Base-by-base conservation (phyloP, 2,888 invertebrate species). In the Chrysolina oricalcia region DNA sequence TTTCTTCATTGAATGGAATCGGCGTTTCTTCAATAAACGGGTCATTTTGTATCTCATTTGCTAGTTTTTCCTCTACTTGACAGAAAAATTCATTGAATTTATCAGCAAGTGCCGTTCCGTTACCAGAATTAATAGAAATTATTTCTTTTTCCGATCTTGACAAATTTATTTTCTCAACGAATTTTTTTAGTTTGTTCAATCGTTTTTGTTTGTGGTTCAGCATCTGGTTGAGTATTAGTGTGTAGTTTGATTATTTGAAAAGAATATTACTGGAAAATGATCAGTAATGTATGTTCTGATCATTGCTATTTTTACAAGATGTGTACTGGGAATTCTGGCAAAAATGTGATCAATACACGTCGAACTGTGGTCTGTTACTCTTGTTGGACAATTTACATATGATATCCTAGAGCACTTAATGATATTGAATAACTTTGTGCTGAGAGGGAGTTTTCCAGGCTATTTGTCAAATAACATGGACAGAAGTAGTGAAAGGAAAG, bases 21-120 rank as follows among this genome's bases (percentile, higher is more conserved):
- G 62, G 35, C 3, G 27, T 63, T 35, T 63, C 59, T 35, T n/a
- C 63, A 40, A 63, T 27, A 5, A 27, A 35, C 13, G 63, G 63
- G 35, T 63, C 63, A 63, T 63, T 40, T 63, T 35, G 11, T 63
- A 63, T 63, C 40, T 63, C 63, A 40, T 35, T 35, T 63, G 63
- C 40, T 2, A 63, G 63, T 17, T 63, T 35, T 63, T 63, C n/a
- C 35, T 40, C 63, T 40, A 63, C 35, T 63, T 63, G 1, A 63
- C 27, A 40, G n/a, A 63, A 27, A 35, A 63, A 35, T 10, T 63
- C 35, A 63, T 63, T 35, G 35, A 63, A 63, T 63, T 23, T 35
- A 35, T 35, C n/a, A 15, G 63, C 63, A n/a, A 63, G 10, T 63
- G 8, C 8, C 9, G 4, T 10, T 15, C 63, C 40, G 1, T 63